phyloP scores from a whole-genome alignment of 2,888 invertebrate genomes.

The Homarus gammarus region DNA sequence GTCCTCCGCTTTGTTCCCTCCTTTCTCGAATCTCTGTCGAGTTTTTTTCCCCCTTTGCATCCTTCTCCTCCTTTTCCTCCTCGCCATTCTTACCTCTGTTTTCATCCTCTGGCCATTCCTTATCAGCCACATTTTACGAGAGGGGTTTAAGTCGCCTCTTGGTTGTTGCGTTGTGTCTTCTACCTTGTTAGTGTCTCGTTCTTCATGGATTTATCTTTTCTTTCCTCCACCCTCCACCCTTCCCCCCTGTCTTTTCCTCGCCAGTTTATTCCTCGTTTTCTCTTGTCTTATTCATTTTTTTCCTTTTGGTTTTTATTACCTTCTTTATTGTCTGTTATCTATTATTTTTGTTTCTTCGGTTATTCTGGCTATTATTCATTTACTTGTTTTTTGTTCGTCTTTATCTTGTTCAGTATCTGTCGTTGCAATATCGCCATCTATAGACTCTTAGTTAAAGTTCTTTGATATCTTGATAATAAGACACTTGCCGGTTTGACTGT shows the following conservation, averaged over 20 bases:
- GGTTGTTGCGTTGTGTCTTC: not conserved
- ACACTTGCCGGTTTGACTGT: too few relatives aligned
- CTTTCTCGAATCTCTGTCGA: too few relatives aligned
- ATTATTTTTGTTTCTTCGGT: too few relatives aligned
- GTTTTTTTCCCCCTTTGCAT: not conserved
- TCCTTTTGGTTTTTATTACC: too few relatives aligned
- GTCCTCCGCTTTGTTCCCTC: not conserved
- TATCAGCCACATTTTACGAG: not conserved
- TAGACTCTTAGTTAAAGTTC: too few relatives aligned
- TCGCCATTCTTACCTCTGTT: not conserved
- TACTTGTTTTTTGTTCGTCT: too few relatives aligned
- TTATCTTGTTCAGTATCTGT: too few relatives aligned
- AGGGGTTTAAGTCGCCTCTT: not conserved
- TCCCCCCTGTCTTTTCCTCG: not conserved
- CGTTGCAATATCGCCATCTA: too few relatives aligned
- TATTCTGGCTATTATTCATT: too few relatives aligned
- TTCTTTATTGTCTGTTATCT: too few relatives aligned
- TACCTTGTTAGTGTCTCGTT: not conserved
- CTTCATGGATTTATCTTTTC: not conserved
- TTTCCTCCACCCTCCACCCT: not conserved
- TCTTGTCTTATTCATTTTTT: too few relatives aligned
- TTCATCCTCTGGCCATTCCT: not conserved
- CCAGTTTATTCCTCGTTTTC: not conserved
- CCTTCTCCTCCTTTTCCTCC: not conserved
- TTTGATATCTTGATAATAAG: too few relatives aligned